These are phyloP conservation scores for Lordiphosa fenestrarum DNA, from an alignment of 2,888 invertebrate species.

Conservation along the genomic window DNA sequence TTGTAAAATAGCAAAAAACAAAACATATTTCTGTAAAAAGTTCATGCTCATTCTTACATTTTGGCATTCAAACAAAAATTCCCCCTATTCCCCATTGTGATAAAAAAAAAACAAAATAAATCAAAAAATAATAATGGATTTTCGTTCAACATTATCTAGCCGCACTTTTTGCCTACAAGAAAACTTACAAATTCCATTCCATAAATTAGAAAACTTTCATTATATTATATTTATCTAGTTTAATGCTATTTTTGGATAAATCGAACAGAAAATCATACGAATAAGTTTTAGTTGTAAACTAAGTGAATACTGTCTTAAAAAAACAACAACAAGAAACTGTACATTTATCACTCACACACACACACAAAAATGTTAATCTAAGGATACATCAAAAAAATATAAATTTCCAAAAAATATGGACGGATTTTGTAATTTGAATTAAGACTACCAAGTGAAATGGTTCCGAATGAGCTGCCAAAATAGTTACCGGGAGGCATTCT, in stretches of 20 bases:
- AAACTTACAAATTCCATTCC: conserved; percentile 49
- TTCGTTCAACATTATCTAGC: conserved; percentile 52
- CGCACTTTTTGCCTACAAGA: conserved; percentile 66
- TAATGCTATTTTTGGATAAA: conserved; percentile 45
- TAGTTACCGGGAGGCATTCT: too few relatives aligned
- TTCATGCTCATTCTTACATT: conserved; percentile 44
- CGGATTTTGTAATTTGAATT: too few relatives aligned
- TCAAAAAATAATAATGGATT: conserved; percentile 62
- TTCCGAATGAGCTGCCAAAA: too few relatives aligned
- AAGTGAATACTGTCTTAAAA: conserved; percentile 58
- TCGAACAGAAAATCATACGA: conserved; percentile 19
- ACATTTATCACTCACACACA: conserved; percentile 60
- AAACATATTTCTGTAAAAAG: conserved; percentile 46
- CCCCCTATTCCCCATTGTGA: conserved; percentile 63
- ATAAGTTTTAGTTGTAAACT: conserved; percentile 60
- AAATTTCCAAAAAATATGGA: conserved; percentile 24
- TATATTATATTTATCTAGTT: conserved; percentile 50
- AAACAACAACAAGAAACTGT: conserved; percentile 49
- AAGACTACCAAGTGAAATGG: too few relatives aligned
- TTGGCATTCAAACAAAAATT: conserved; percentile 49
- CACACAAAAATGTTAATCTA: conserved; percentile 41
- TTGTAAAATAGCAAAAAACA: conserved; percentile 46
- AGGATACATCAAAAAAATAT: conserved; percentile 50
- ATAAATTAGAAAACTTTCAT: conserved; percentile 48
- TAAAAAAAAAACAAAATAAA: conserved; percentile 51